Evolutionary conservation across 2,113 vertebrate genomes (phyloP), one percentile per base, ranked within the genome.

Genomic region (Tychaedon coryphoeus): DNA sequence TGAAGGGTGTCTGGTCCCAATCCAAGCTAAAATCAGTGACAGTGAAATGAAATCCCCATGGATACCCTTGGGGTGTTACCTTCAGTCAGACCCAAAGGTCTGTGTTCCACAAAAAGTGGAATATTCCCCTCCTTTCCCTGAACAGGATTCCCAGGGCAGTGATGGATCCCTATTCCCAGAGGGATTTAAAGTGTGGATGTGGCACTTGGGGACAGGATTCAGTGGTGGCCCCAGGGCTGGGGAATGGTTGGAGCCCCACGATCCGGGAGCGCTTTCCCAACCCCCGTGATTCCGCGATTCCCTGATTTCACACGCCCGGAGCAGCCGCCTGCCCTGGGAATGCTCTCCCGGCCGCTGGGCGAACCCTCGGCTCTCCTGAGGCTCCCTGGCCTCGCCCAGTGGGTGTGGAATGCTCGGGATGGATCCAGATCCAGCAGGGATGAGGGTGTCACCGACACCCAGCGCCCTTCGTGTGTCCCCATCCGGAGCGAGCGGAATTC

Each of bases 401-500:
- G 81, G 81, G 40, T 47, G 69, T 47, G 81, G 81, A 26, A 5
- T 2, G n/a, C 14, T 6, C 15, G 69, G 81, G 58, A 73, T 64
- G n/a, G 1, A 38, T 15, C 69, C 69, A 4, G 80, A 22, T 48
- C 5, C 28, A 0, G 69, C 2, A 64, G 57, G 80, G 67, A 6
- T 25, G 48, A 47, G 58, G 48, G 12, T 54, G 48, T 64, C 57
- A 23, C 47, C 7, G 7, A 45, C 66, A 6, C 47, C 66, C 45
- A 0, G 54, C 31, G 0, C 16, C 33, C 38, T 45, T 2, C 0
- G 38, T 0, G 17, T 1, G 1, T 38, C 53, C 65, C 43, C 1
- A 2, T 8, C n/a, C 11, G 18, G 40, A 53, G 33, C 0, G 16
- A 71, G 56, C 5, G 26, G 80, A 73, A 56, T 73, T 47, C 50